Evolutionary conservation across 2,113 vertebrate genomes (phyloP).

Genomic region (Vulpes ferrilata): DNA sequence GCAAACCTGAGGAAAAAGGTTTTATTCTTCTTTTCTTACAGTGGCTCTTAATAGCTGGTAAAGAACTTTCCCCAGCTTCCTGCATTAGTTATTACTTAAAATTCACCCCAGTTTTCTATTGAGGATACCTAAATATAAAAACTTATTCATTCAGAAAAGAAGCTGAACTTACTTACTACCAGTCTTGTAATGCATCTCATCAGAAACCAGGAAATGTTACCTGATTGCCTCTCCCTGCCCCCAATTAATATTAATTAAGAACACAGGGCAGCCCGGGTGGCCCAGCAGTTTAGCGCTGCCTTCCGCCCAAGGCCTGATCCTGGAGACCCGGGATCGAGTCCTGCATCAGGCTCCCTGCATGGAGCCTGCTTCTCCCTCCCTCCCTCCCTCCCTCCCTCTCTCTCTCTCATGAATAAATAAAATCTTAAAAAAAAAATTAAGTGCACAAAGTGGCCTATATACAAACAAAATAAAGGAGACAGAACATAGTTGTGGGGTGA

Average conservation of each 20-base stretch:
- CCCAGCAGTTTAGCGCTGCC: no score
- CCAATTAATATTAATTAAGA: not conserved
- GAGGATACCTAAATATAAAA: not conserved
- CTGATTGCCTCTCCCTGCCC: not conserved
- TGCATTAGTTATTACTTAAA: not conserved
- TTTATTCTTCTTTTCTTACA: not conserved
- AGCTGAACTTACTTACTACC: slow-evolving; percentile 14
- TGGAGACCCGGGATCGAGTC: no score
- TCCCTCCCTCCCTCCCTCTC: no score
- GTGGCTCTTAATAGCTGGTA: not conserved
- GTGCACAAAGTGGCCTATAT: not conserved
- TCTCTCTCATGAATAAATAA: no score
- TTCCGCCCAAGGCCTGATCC: no score
- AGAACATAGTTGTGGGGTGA: not conserved
- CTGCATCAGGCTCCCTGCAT: no score
- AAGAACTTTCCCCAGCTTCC: not conserved
- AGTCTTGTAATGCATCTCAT: slow-evolving; percentile 35
- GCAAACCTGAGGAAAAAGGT: not conserved
- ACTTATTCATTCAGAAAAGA: slow-evolving; percentile 9
- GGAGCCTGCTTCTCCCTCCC: no score
- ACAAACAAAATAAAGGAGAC: not conserved
- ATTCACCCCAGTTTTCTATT: not conserved
- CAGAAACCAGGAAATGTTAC: slow-evolving; percentile 37
- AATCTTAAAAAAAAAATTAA: not conserved
- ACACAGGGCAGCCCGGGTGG: no score